phyloP scores from a whole-genome alignment of 1,140 invertebrate genomes.

The Saccostrea glomerata region DNA sequence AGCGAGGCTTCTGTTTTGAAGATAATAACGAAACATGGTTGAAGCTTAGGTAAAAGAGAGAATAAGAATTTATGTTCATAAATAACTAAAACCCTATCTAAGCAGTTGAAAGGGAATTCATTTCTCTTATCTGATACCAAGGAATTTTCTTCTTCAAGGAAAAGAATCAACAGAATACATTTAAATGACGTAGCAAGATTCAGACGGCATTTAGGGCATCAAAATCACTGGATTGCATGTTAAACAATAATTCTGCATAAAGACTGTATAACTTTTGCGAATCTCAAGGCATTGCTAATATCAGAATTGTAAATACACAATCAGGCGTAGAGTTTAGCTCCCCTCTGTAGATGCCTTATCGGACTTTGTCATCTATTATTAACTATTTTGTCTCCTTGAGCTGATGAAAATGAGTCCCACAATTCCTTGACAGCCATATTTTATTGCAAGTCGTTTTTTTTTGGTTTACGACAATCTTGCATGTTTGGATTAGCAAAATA shows the following conservation, averaged over 20 bases:
- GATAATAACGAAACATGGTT: slow-evolving; percentile 13
- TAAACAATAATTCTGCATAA: background rate
- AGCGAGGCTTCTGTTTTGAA: slow-evolving; percentile 27
- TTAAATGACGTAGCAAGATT: background rate
- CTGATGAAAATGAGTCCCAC: background rate
- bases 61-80: slow-evolving; percentile 27
- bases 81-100: slow-evolving; percentile 29
- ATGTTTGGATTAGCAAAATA: background rate
- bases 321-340: background rate
- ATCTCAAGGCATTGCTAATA: slow-evolving; percentile 22
- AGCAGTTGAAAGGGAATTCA: slow-evolving; percentile 36
- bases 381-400: background rate
- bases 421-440: background rate
- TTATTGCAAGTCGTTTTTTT: background rate
- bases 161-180: background rate
- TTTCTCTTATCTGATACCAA: slow-evolving; percentile 30
- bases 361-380: slow-evolving; percentile 5
- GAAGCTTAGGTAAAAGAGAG: background rate
- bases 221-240: background rate
- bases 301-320: background rate
- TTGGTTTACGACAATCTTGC: background rate
- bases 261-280: background rate
- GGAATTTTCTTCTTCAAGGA: slow-evolving; percentile 12
- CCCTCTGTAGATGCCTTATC: background rate
- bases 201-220: background rate